A percentile compares a stretch with the other conserved stretches of the same genome.
Evolutionary conservation across 2,797 vertebrate genomes (phyloP).

Genomic region (Pachyuromys duprasi): DNA sequence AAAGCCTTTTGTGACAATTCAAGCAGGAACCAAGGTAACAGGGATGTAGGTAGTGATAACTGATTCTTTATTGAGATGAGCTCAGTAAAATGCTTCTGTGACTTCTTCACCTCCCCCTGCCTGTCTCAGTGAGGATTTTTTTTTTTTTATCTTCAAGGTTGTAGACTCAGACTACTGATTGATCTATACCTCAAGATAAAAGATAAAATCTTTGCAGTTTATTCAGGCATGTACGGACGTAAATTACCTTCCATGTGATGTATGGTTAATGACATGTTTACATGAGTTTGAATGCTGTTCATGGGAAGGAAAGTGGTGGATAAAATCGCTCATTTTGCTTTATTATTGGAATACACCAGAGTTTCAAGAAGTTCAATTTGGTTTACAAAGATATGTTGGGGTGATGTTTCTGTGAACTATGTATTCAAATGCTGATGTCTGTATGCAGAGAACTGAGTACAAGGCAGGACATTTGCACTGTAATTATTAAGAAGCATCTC

Average conservation of each 20-base stretch:
- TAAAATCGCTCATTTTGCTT: constrained; percentile 48
- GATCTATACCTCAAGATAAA: neutral
- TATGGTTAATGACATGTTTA: constrained; percentile 7
- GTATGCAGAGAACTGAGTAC: too few species aligned
- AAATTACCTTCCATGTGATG: constrained; percentile 53
- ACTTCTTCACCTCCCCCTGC: neutral
- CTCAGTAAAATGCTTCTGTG: constrained; percentile 1
- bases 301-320: constrained; percentile 9
- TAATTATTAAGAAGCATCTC: too few species aligned
- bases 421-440: too few species aligned
- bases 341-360: constrained; percentile 51
- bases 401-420: too few species aligned
- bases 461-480: too few species aligned
- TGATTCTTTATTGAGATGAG: neutral
- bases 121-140: neutral
- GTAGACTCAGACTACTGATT: neutral
- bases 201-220: neutral
- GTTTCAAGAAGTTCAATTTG: constrained; percentile 54
- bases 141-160: neutral
- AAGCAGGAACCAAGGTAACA: neutral
- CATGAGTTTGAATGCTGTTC: constrained; percentile 54
- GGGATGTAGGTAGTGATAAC: neutral
- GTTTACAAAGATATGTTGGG: neutral
- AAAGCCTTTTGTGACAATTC: neutral
- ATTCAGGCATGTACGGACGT: constrained; percentile 33